Evolutionary conservation across 2,888 invertebrate genomes (phyloP).

Genomic region (Metacarcinus magister): DNA sequence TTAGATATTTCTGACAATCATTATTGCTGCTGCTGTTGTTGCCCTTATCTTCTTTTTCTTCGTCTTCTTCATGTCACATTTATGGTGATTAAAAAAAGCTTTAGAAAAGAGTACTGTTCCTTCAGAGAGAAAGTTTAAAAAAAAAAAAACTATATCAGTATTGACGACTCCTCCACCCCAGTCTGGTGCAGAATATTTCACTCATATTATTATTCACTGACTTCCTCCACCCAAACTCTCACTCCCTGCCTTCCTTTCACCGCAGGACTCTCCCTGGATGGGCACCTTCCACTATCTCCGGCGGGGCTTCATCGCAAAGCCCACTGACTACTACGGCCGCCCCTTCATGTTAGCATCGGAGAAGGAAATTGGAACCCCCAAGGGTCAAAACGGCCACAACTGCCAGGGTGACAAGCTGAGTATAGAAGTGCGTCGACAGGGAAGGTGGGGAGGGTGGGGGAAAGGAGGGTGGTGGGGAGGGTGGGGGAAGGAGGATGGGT

Average conservation of each 20-base stretch:
- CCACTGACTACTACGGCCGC: slow-evolving; percentile 93
- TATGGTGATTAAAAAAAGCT: background rate
- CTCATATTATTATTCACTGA: background rate
- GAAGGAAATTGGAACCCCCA: slow-evolving; percentile 88
- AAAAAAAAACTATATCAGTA: too few species aligned
- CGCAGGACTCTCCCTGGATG: slow-evolving; percentile 91
- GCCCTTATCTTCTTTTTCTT: too few species aligned
- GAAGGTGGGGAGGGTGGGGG: background rate
- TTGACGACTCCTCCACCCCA: too few species aligned
- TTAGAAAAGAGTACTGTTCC: background rate
- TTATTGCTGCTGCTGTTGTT: too few species aligned
- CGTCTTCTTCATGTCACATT: background rate
- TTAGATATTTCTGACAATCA: too few species aligned
- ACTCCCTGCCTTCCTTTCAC: background rate
- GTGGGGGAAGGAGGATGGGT: background rate
- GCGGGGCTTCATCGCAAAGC: slow-evolving; percentile 90
- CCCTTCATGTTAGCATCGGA: slow-evolving; percentile 90
- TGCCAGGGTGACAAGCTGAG: slow-evolving; percentile 87
- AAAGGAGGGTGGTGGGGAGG: background rate
- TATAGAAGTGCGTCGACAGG: slow-evolving; percentile 57
- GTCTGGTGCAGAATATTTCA: background rate
- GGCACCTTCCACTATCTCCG: slow-evolving; percentile 93
- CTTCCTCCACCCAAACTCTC: background rate
- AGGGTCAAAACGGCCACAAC: slow-evolving; percentile 88
- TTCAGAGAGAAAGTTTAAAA: background rate